Percentiles rank a stretch among this genome's conserved stretches.
phyloP scores from a whole-genome alignment of 2,797 vertebrate genomes.

The Sebastes vulpes region DNA sequence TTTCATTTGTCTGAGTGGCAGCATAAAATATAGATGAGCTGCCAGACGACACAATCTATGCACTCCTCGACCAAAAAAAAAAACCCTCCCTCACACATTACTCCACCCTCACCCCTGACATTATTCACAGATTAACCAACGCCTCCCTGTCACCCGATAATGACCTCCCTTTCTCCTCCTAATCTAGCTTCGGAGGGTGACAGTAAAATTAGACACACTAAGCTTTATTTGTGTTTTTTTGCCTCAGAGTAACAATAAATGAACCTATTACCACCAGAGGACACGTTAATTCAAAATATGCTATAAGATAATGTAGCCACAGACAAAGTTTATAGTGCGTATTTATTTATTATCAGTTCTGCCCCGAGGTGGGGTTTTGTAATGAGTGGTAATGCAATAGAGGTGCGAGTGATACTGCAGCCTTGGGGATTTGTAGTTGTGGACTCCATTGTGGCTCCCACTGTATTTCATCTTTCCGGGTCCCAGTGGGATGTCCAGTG shows the following conservation, averaged over 20 bases:
- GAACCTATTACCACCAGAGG: slow-evolving; percentile 30
- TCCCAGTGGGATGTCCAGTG: slow-evolving; percentile 75
- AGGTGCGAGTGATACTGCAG: slow-evolving; percentile 67
- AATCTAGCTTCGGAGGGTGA: slow-evolving; percentile 88
- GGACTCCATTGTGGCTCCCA: slow-evolving; percentile 73
- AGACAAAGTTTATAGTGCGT: slow-evolving; percentile 57
- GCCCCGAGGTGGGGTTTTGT: slow-evolving; percentile 73
- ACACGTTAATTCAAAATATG: slow-evolving; percentile 36
- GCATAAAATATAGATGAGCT: slow-evolving; percentile 99
- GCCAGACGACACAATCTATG: slow-evolving; percentile 90
- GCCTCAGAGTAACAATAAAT: slow-evolving; percentile 44
- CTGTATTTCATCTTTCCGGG: slow-evolving; percentile 77
- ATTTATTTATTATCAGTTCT: slow-evolving; percentile 41
- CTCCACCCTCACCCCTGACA: slow-evolving; percentile 84
- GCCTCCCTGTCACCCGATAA: slow-evolving; percentile 93
- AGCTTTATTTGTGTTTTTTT: slow-evolving; percentile 45
- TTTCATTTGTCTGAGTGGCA: slow-evolving; percentile 99
- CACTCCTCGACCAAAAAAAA: slow-evolving; percentile 58
- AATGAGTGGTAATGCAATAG: slow-evolving; percentile 71
- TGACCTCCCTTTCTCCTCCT: slow-evolving; percentile 86
- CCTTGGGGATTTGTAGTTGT: slow-evolving; percentile 79
- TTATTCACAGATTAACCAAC: slow-evolving; percentile 95
- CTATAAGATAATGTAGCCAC: slow-evolving; percentile 29
- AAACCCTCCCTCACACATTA: slow-evolving; percentile 57
- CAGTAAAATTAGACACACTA: slow-evolving; percentile 81